Conservation (phyloP, 2,113 vertebrate species). For the Cygnus atratus region DNA sequence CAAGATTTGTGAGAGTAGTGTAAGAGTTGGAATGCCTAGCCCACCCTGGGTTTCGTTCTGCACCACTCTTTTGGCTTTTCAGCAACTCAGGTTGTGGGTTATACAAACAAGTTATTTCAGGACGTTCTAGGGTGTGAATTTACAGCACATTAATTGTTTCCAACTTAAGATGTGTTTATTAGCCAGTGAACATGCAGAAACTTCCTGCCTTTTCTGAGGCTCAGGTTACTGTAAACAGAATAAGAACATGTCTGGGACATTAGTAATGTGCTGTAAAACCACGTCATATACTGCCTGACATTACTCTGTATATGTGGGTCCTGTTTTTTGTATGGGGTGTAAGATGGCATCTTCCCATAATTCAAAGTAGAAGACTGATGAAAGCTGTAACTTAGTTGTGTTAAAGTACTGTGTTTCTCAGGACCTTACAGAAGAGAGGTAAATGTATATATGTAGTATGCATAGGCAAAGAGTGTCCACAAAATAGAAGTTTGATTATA, state of each 20-base stretch:
- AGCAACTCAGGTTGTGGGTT: not conserved
- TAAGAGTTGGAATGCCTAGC: not conserved
- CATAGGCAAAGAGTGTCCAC: not conserved
- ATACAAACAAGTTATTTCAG: not conserved
- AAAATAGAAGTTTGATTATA: not conserved
- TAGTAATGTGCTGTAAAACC: not conserved
- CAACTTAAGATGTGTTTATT: not conserved
- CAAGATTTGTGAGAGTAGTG: fast-evolving
- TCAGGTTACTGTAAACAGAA: not conserved
- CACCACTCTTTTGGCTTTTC: not conserved
- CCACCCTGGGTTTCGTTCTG: not conserved
- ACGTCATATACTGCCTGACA: not conserved
- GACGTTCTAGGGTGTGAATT: not conserved
- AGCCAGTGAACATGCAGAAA: not conserved
- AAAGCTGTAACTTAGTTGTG: not conserved
- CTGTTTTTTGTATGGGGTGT: not conserved
- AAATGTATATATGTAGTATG: not conserved
- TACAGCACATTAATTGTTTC: not conserved
- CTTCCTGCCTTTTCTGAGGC: not conserved
- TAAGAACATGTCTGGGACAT: not conserved
- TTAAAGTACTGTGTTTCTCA: not conserved
- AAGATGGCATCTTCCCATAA: not conserved
- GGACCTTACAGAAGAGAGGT: not conserved
- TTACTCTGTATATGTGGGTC: not conserved
- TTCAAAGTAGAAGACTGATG: not conserved